Evolutionary conservation across 1,140 invertebrate genomes (phyloP), one percentile per base, ranked within the genome.

Genomic region (Achatina immaculata): DNA sequence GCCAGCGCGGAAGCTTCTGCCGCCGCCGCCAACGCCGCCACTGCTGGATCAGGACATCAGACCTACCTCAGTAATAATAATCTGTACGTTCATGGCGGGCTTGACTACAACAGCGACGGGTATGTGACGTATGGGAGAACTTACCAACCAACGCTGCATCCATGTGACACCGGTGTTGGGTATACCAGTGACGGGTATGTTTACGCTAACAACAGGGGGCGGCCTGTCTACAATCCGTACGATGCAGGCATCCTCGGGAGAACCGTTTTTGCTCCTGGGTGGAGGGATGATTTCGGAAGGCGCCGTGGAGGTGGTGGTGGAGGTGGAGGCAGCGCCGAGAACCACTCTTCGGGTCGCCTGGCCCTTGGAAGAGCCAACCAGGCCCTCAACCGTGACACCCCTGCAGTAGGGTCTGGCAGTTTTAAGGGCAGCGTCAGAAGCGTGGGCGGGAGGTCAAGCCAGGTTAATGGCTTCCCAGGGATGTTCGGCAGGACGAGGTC

Each of bases 21-120:
- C 2, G 34, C 3, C 11, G 31, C 16, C n/a, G 36, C 55, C 55
- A 43, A 36, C 19, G 48, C 58, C 14, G 58, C 21, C 6, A 28
- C 58, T 6, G 58, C 58, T 7, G 28, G 28, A 31, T 2, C 58
- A 6, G 58, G 6, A 28, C 58, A 62, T 16, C 58, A 2, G 19
- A 9, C 7, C 6, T 62, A 62, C 24, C 34, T 43, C 40, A 28
- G 31, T 24, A 38, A 42, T 21, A 62, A 62, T n/a, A 76, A 66
- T 62, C 66, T 78, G 58, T 80, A 82, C 79, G 83, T 77, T 71
- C 36, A 82, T 71, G 68, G 82, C 71, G 77, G 81, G 62, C n/a
- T 34, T 24, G 45, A 83, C 48, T 78, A 78, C 40, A 68, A 6
- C 48, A 78, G 76, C 31, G 76, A 78, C 28, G 76, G 76, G 1